phyloP scores from a whole-genome alignment of 2,797 vertebrate genomes.

The Molothrus ater region DNA sequence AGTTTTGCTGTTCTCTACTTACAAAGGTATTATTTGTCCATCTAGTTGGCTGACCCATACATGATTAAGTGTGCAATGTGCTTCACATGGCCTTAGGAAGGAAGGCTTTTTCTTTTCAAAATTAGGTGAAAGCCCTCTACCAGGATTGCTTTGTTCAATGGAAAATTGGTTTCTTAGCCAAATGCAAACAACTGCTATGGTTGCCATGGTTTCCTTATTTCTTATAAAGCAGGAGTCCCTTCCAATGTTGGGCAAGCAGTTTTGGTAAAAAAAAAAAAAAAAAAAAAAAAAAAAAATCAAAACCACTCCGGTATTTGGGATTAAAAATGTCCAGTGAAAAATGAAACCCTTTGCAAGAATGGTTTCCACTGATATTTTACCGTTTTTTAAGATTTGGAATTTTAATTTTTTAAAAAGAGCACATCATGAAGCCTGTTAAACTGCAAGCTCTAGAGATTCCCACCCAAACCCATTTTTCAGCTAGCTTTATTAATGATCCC shows the following conservation, averaged over 20 bases:
- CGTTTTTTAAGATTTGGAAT: neutral
- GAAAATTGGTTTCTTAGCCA: conserved; percentile 23
- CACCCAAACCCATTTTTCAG: neutral
- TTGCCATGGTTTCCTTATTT: conserved; percentile 53
- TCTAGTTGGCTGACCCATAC: neutral
- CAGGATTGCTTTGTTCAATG: neutral
- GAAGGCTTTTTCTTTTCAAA: neutral
- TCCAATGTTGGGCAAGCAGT: neutral
- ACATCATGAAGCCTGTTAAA: neutral
- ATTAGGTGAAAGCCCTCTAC: neutral
- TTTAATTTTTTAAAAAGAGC: neutral
- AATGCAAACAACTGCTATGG: conserved; percentile 34
- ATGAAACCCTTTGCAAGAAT: neutral
- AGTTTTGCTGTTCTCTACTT: neutral
- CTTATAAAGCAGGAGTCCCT: conserved; percentile 18
- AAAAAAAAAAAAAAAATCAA: no score
- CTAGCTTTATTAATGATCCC: neutral
- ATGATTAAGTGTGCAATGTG: neutral
- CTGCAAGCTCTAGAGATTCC: neutral
- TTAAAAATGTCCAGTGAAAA: neutral
- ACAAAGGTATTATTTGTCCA: neutral
- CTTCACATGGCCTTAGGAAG: neutral
- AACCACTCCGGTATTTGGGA: neutral
- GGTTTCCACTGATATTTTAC: neutral
- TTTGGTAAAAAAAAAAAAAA: neutral